Conservation (phyloP, 2,113 vertebrate genomes). For the Macaca fascicularis region T2T-MFA8v1.1 NC_088390.1:75762001-75762500, state of each 20-base stretch:
- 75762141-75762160: neutral
- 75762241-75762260: neutral
- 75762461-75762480: neutral
- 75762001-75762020: neutral
- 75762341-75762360: neutral
- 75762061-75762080: neutral
- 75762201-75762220: neutral
- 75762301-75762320: neutral
- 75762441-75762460: neutral
- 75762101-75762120: neutral
- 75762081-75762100: neutral
- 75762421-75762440: neutral
- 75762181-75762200: neutral
- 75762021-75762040: neutral
- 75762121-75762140: neutral
- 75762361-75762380: neutral
- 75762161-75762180: rapidly evolving
- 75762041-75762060: neutral
- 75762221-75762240: neutral
- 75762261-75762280: neutral
- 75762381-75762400: neutral
- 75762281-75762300: neutral
- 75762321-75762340: too few relatives aligned
- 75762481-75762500: neutral
- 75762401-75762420: neutral